Evolutionary conservation across 2,888 invertebrate species (phyloP).

Genomic region (Branchipolynoe longqiensis): DNA sequence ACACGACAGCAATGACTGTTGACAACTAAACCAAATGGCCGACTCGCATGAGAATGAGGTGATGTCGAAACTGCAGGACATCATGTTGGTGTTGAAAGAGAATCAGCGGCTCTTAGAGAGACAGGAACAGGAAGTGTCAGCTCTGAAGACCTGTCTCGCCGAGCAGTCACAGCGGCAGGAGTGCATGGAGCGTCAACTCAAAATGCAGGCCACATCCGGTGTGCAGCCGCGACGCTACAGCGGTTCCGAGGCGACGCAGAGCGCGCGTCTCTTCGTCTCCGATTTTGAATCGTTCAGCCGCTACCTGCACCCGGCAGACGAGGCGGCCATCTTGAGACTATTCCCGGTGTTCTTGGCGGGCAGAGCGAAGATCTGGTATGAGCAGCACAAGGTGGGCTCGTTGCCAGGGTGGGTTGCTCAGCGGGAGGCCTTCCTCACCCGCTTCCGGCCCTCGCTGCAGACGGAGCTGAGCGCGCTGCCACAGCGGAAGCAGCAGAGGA

Average conservation of each 20-base stretch:
- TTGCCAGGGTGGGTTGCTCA: slow-evolving; percentile 2
- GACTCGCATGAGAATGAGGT: neutral
- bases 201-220: neutral
- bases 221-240: neutral
- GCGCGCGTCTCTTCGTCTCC: neutral
- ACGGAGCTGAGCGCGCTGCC: neutral
- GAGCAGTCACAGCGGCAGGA: slow-evolving; percentile 7
- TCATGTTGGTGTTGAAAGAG: neutral
- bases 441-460: slow-evolving; percentile 6
- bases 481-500: slow-evolving; percentile 15
- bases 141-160: neutral
- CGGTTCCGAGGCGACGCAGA: neutral
- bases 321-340: neutral
- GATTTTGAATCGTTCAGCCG: neutral
- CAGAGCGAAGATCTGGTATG: slow-evolving; percentile 31
- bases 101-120: neutral
- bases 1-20: too few relatives aligned
- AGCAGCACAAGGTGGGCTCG: neutral
- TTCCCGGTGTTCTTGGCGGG: slow-evolving; percentile 5
- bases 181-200: slow-evolving; percentile 7
- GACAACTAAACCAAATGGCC: too few relatives aligned
- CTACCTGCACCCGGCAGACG: neutral
- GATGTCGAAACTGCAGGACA: slow-evolving; percentile 16
- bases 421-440: slow-evolving; percentile 7
- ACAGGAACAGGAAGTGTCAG: neutral